Conservation (phyloP, 1,140 invertebrate genomes). For the Drosophila aff. region DNA sequence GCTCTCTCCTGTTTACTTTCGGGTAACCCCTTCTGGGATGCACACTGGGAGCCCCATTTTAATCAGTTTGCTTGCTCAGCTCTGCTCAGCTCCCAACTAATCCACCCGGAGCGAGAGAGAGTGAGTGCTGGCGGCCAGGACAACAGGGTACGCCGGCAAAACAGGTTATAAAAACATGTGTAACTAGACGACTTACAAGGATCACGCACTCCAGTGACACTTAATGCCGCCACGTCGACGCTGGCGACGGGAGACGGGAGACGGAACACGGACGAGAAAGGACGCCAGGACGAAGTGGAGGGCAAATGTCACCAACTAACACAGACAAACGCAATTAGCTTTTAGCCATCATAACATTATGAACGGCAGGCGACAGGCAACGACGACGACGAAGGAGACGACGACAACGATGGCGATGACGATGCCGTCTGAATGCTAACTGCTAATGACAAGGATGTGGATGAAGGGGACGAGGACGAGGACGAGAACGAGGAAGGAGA, state of each 20-base stretch:
- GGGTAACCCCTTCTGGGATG: constrained; percentile 8
- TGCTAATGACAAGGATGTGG: constrained; percentile 72
- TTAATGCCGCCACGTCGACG: constrained; percentile 66
- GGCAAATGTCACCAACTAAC: constrained; percentile 69
- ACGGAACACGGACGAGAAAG: background rate
- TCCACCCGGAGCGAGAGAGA: constrained; percentile 22
- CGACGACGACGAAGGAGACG: constrained; percentile 17
- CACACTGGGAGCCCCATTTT: background rate
- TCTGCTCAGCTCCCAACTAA: constrained; percentile 26
- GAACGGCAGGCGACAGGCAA: constrained; percentile 68
- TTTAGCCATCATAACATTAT: constrained; percentile 83
- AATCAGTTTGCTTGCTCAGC: constrained; percentile 14
- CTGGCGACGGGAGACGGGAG: background rate
- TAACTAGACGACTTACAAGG: constrained; percentile 82
- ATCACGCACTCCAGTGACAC: constrained; percentile 82
- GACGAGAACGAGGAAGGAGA: background rate
- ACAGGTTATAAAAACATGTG: constrained; percentile 81
- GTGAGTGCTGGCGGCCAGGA: constrained; percentile 12
- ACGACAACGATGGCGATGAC: constrained; percentile 25
- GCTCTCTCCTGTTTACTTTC: background rate
- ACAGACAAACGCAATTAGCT: constrained; percentile 82
- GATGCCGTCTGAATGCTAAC: constrained; percentile 61
- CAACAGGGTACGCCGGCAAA: constrained; percentile 45
- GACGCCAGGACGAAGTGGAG: constrained; percentile 8
- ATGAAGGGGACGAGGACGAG: constrained; percentile 29